phyloP scores from a whole-genome alignment of 2,797 vertebrate genomes.

The Anguilla obscura region DNA sequence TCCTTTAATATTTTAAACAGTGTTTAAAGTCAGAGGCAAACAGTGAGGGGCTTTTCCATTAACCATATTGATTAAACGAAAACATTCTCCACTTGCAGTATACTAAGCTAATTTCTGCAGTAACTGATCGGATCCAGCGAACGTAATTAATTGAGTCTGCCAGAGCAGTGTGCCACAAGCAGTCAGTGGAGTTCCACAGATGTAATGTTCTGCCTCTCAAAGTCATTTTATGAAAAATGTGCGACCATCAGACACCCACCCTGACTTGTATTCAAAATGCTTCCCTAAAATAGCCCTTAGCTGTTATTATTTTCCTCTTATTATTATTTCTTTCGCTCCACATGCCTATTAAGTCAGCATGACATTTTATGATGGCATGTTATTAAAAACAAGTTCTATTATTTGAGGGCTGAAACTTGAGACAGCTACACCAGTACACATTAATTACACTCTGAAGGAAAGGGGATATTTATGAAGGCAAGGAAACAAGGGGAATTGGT shows the following conservation, averaged over 20 bases:
- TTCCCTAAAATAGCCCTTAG: constrained; percentile 28
- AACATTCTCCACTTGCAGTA: constrained; percentile 6
- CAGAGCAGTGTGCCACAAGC: not conserved
- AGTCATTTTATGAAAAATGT: constrained; percentile 25
- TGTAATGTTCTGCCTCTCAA: not conserved
- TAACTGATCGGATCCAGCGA: constrained; percentile 16
- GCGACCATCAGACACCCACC: not conserved
- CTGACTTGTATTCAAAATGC: constrained; percentile 29
- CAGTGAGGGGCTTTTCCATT: constrained; percentile 7
- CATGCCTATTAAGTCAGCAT: constrained; percentile 76
- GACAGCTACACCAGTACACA: constrained; percentile 71
- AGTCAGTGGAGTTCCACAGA: not conserved
- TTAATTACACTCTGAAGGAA: constrained; percentile 73
- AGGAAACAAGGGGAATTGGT: constrained; percentile 66
- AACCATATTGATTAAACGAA: constrained; percentile 22
- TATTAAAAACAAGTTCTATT: constrained; percentile 78
- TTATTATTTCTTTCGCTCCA: constrained; percentile 72
- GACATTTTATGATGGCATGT: constrained; percentile 76
- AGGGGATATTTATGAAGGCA: constrained; percentile 72
- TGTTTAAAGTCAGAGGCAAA: not conserved
- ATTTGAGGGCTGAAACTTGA: constrained; percentile 71
- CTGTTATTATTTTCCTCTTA: constrained; percentile 47
- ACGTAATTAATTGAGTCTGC: constrained; percentile 22
- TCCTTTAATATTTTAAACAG: constrained; percentile 1
- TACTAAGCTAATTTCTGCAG: constrained; percentile 15